Base-by-base conservation (phyloP, 2,113 vertebrate species). In the Ancistrus triradiatus region DNA sequence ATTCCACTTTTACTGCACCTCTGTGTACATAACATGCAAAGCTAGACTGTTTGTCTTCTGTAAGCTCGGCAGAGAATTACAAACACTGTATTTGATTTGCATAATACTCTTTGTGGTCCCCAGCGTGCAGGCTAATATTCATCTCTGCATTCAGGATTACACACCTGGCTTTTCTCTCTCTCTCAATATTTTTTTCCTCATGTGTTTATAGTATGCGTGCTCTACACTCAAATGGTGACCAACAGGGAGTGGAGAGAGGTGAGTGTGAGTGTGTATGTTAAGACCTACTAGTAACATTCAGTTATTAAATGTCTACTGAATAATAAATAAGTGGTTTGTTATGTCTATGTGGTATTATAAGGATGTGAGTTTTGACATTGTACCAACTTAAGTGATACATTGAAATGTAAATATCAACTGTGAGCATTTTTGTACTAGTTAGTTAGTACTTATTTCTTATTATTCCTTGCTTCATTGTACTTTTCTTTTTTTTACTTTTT, bases 171-270 rank as follows among this genome's bases (percentile, higher is more conserved):
- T 57, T 17, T 31, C 33, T 57, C 21, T 57, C 3, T 40, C 42
- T 49, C 1, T 66, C 44, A 53, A 27, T 61, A 6, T 64, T 53
- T 7, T 40, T 58, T 60, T 2, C 72, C 28, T 65, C 3, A 13
- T 72, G 52, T 75, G 48, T 57, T 6, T 71, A 68, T 78, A 88
- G 87, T 88, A 69, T 88, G 87, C 60, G 91, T 97, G 78, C 90
- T 98, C 71, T 98, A 98, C 83, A 90, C 87, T 37, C 95, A 98
- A 92, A 93, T 89, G 69, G 86, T 95, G 76, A 91, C 90, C 76
- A 95, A 90, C 85, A 92, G 92, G 77, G 95, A 98, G 78, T 98
- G 95, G 95, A 91, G 92, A 89, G 95, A 98, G 93, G 95, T 98
- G 91, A 92, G 92, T 76, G 21, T 40, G 17, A 19, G 8, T 43